Evolutionary conservation across 2,113 vertebrate genomes (phyloP).

Genomic region (Varanus salvator): DNA sequence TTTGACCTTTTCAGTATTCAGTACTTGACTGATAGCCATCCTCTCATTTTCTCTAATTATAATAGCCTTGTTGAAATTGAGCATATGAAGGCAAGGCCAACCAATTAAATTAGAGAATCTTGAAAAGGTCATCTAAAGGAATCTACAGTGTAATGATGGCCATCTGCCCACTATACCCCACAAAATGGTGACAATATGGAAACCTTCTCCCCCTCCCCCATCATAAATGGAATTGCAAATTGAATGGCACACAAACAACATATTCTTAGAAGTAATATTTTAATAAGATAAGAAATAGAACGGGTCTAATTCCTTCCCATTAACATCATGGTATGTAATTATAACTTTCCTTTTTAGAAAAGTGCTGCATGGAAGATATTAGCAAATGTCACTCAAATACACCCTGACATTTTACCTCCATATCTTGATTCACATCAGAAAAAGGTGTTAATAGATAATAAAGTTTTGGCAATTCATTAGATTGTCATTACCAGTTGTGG

Average conservation of each 20-base stretch:
- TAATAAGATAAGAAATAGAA: not conserved
- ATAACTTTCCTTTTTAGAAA: not conserved
- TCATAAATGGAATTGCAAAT: fast-evolving
- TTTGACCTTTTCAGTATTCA: not conserved
- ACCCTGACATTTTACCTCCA: conserved; percentile 22
- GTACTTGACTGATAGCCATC: not conserved
- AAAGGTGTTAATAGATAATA: conserved; percentile 53
- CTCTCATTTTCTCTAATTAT: not conserved
- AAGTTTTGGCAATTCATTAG: conserved; percentile 65
- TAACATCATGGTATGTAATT: not conserved
- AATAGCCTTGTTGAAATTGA: not conserved
- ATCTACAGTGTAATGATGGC: not conserved
- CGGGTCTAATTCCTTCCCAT: not conserved
- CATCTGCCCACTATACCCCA: not conserved
- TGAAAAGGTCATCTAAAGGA: not conserved
- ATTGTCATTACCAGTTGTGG: conserved; percentile 57
- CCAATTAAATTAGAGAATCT: not conserved
- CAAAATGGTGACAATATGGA: not conserved
- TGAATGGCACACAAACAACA: not conserved
- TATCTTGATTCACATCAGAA: conserved; percentile 41
- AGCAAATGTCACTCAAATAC: conserved; percentile 39
- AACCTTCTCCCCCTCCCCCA: not conserved
- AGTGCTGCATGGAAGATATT: not conserved
- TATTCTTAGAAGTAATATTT: not conserved
- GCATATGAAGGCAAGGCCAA: not conserved